Base-by-base conservation (phyloP, 2,888 invertebrate genomes). In the Acronicta alni region DNA sequence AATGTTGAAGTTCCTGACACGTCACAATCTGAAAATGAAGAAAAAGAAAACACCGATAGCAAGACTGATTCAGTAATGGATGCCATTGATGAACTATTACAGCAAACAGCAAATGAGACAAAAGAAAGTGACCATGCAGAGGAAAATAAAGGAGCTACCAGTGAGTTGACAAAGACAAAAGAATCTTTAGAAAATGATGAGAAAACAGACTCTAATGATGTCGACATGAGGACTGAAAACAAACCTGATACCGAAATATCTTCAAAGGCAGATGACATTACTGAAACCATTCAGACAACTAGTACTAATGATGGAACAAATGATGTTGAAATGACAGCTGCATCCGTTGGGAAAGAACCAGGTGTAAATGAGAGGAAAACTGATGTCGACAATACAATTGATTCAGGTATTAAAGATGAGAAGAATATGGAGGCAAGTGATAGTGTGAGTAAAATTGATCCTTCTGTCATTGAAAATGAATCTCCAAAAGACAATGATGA, bases 11-110 rank as follows among this genome's bases (percentile, higher is more conserved):
- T 61, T 17, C 38, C 66, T 42, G 67, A 77, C 44, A 57, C 49
- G 0, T 59, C 68, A 16, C 58, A 73, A 48, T 35, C 51, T 35
- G 45, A 56, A 15, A 17, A 47, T 37, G 35, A 20, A 43, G 48
- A 20, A 1, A 47, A 53, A 17, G 57, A 60, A 47, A 72, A 59
- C 35, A 10, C 17, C 1, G 55, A 61, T 30, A 66, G 64, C 38
- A 75, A 71, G 37, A 49, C 65, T 12, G 70, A 72, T 59, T 61
- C 63, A 16, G 70, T 65, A 15, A 57, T 70, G 63, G 68, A 70
- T 57, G 74, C 65, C 20, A 68, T 69, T 43, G 69, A 72, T 48
- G 66, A 74, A 56, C 52, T 67, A 30, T 49, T 71, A 57, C 57
- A n/a, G n/a, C n/a, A 74, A 46, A 59, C 52, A 16, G 51, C 47